These are phyloP conservation scores for Triplophysa rosa DNA, from an alignment of 2,113 vertebrate species.

Conservation along the genomic window DNA sequence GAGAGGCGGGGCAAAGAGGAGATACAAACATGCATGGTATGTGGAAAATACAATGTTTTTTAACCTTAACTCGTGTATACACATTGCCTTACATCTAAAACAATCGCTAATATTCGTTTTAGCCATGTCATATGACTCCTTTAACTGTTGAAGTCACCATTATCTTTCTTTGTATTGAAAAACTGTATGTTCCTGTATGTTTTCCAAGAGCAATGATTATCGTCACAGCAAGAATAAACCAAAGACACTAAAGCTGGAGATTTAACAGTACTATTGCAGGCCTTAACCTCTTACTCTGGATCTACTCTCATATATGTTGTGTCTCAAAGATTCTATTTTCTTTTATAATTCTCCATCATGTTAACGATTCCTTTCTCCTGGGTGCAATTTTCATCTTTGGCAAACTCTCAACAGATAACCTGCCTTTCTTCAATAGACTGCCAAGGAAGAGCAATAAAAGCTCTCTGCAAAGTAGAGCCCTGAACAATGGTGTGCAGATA, in stretches of 20 bases:
- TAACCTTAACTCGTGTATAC: no score
- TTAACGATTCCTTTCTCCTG: constrained; percentile 62
- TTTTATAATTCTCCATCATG: constrained; percentile 65
- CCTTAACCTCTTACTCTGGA: constrained; percentile 41
- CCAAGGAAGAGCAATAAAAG: constrained; percentile 64
- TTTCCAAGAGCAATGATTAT: no score
- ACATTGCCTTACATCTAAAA: no score
- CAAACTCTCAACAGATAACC: constrained; percentile 68
- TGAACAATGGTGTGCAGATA: constrained; percentile 64
- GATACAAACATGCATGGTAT: no score
- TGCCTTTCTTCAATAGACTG: constrained; percentile 59
- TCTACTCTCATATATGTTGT: constrained; percentile 49
- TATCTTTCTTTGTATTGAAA: no score
- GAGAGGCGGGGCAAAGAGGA: no score
- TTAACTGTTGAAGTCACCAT: no score
- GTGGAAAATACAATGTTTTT: no score
- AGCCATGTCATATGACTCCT: no score
- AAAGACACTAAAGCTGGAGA: not conserved
- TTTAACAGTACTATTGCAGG: not conserved
- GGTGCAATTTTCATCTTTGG: constrained; percentile 60
- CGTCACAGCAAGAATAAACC: no score
- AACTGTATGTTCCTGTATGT: no score
- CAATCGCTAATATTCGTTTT: no score
- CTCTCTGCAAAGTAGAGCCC: constrained; percentile 55
- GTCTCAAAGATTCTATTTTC: constrained; percentile 54